These are phyloP conservation scores for Ptychobarbus kaznakovi DNA, from an alignment of 2,797 vertebrate genomes.

Conservation along the genomic window DNA sequence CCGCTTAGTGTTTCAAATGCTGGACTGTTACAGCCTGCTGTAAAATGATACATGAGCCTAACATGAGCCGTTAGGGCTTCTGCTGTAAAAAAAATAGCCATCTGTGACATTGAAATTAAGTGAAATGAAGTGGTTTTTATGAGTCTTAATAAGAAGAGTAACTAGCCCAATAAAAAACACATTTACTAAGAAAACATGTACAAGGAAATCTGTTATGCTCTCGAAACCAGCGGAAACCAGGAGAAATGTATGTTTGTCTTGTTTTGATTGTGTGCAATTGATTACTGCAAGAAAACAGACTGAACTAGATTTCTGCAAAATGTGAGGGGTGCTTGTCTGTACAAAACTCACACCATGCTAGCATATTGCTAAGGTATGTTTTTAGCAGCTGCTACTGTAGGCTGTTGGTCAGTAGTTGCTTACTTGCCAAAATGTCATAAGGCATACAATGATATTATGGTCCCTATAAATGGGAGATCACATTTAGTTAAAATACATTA, in stretches of 20 bases:
- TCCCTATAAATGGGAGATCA: background rate
- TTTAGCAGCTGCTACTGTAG: background rate
- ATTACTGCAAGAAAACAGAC: background rate
- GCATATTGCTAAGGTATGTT: background rate
- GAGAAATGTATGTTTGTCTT: background rate
- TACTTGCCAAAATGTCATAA: background rate
- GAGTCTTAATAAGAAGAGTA: background rate
- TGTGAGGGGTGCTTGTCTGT: background rate
- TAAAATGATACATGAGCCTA: slow-evolving; percentile 15
- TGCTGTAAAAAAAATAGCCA: background rate
- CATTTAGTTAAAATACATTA: background rate
- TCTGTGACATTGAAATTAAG: slow-evolving; percentile 26
- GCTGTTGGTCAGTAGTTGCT: background rate
- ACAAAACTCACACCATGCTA: background rate
- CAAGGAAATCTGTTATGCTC: background rate
- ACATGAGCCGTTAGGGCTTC: slow-evolving; percentile 6
- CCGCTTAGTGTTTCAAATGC: background rate
- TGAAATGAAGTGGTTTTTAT: slow-evolving; percentile 33
- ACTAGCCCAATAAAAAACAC: background rate
- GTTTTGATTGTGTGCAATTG: background rate
- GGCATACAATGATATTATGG: background rate
- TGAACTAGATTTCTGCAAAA: background rate
- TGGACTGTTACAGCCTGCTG: background rate
- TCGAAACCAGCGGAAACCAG: background rate
- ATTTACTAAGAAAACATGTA: slow-evolving; percentile 6